phyloP scores from a whole-genome alignment of 1,140 invertebrate genomes.

The Sitophilus oryzae region DNA sequence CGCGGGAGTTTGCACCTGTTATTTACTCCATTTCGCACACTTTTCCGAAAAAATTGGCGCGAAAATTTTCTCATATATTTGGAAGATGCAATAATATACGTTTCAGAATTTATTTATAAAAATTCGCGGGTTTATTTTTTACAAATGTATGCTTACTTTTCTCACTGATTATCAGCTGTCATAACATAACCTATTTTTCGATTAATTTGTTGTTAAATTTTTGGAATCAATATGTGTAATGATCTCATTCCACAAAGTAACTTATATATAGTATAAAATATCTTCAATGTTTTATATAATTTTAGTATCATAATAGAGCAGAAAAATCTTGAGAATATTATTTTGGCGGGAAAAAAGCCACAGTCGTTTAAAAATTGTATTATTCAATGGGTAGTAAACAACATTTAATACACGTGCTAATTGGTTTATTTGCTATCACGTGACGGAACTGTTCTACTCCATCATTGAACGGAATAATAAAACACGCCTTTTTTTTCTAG shows the following conservation, averaged over 20 bases:
- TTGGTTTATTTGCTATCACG: background rate
- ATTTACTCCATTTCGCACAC: constrained; percentile 7
- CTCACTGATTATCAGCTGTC: constrained; percentile 10
- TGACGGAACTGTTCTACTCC: background rate
- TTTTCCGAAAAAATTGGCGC: constrained; percentile 18
- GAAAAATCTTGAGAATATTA: no score
- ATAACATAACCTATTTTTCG: constrained; percentile 13
- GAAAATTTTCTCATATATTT: constrained; percentile 2
- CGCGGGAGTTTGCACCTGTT: constrained; percentile 26
- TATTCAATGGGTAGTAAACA: no score
- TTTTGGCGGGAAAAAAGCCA: no score
- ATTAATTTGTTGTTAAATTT: no score
- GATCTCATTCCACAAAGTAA: no score
- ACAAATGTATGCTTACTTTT: background rate
- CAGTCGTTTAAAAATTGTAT: no score
- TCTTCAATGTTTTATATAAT: no score
- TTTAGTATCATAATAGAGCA: no score
- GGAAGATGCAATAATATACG: background rate
- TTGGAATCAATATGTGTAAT: no score
- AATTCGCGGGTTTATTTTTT: constrained; percentile 18
- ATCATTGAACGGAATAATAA: background rate
- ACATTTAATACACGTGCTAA: no score
- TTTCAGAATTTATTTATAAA: constrained; percentile 8
- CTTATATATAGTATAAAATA: no score
- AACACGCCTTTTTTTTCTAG: background rate